phyloP scores from a whole-genome alignment of 2,888 invertebrate genomes.

The Cryptus viduatorius region DNA sequence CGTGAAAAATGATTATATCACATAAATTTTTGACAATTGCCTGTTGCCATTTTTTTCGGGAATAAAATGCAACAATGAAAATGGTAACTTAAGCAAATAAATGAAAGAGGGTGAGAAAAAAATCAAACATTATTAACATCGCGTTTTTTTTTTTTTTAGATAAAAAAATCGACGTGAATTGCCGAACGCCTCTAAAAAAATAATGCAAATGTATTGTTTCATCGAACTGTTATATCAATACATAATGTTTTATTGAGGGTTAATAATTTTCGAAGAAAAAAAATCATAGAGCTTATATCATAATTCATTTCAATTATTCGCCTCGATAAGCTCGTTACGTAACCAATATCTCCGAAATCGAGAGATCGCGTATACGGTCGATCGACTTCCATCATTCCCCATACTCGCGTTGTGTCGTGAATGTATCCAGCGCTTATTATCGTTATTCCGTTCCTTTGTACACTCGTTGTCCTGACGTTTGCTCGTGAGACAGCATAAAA shows the following conservation, averaged over 20 bases:
- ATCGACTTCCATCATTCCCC: conserved; percentile 48
- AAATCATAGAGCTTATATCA: background rate
- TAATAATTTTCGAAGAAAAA: background rate
- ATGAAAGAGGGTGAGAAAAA: too few species aligned
- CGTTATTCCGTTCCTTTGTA: conserved; percentile 64
- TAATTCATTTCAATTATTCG: conserved; percentile 65
- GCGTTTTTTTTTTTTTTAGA: too few species aligned
- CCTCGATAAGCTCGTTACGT: conserved; percentile 48
- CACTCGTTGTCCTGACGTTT: conserved; percentile 49
- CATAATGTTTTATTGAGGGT: too few species aligned
- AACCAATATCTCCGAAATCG: conserved; percentile 46
- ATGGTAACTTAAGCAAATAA: too few species aligned
- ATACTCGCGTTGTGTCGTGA: background rate
- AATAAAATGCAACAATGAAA: too few species aligned
- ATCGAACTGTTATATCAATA: background rate
- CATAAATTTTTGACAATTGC: too few species aligned
- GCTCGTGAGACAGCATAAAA: conserved; percentile 72
- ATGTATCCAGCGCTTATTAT: conserved; percentile 56
- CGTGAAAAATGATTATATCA: too few species aligned
- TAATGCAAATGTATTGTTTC: background rate
- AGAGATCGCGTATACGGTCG: conserved; percentile 40
- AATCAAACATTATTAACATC: too few species aligned
- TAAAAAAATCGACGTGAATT: too few species aligned
- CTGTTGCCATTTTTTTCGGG: too few species aligned
- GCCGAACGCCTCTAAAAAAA: background rate